Conservation (phyloP, 2,113 vertebrate genomes). For the Otus sunia region DNA sequence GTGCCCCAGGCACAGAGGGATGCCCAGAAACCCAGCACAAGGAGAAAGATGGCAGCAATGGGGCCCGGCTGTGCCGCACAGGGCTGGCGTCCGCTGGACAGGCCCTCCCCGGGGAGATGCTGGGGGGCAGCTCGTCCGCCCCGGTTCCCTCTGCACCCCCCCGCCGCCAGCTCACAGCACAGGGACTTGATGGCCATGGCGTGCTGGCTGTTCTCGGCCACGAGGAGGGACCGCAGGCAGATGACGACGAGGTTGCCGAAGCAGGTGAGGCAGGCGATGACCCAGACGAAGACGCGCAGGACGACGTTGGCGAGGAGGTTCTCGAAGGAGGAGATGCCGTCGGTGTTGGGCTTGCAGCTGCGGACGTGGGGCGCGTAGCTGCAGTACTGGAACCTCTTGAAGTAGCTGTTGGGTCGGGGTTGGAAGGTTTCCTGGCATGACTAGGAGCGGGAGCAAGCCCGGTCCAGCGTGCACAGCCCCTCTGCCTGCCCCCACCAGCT, state of each 20-base stretch:
- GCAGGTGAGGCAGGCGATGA: constrained; percentile 69
- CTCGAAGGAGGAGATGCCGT: constrained; percentile 72
- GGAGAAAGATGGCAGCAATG: neutral
- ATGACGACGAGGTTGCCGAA: constrained; percentile 70
- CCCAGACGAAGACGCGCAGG: constrained; percentile 69
- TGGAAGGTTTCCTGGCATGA: neutral
- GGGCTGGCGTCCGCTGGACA: neutral
- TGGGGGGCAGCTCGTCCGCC: rapidly evolving
- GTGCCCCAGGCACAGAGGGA: neutral
- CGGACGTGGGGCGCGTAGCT: constrained; percentile 68
- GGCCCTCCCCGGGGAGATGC: no score
- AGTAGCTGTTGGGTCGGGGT: constrained; percentile 24
- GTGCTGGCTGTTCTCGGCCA: constrained; percentile 54
- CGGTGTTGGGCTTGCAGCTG: constrained; percentile 71
- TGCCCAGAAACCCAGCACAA: neutral
- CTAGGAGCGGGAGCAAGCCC: rapidly evolving
- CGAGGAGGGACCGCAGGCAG: constrained; percentile 54
- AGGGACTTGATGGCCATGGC: constrained; percentile 71
- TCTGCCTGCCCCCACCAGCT: no score
- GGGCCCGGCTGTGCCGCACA: rapidly evolving
- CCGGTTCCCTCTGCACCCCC: rapidly evolving
- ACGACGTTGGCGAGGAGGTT: constrained; percentile 71
- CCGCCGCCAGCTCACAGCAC: constrained; percentile 52
- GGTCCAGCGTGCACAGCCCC: rapidly evolving
- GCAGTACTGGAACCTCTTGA: constrained; percentile 72